Evolutionary conservation across 53 echinoderm and acorn worm species (phyloP), one percentile per base, ranked within the genome.

Genomic region (Zoroaster sp.): DNA sequence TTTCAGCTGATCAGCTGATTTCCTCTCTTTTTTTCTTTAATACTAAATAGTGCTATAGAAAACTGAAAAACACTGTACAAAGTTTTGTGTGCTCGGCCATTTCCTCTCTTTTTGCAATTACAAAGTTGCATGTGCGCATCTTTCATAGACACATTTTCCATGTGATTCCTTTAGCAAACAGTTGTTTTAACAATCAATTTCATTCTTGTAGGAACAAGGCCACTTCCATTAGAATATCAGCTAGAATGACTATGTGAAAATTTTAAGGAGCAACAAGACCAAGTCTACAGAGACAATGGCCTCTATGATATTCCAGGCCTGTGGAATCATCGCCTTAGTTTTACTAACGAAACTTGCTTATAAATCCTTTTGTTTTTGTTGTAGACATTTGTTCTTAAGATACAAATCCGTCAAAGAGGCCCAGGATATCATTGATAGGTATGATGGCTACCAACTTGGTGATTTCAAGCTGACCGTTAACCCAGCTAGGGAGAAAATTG

Each of bases 401-500:
- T 92, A 70, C 37, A 33, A 54, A 15, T 51, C 72, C 43, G 40
- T 40, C 20, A 13, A 79, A 11, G 78, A 92, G 38, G 92, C 92
- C 0, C 14, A 79, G 47, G 75, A 73, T 33, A 74, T 92, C 0
- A 78, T 92, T 12, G 18, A 51, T 18, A 88, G 63, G 41, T 88
- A 88, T 38, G 53, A 92, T 37, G 72, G 73, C 25, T 79, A 78
- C 30, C 17, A 31, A 21, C 47, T 79, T 14, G 54, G 72, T 34
- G 66, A 73, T 10, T 21, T 38, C 20, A 41, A n/a, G 3, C 67
- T 92, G 12, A 20, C 4, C 13, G 92, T 88, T 34, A 14, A 42
- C 20, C 87, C 92, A 39, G 92, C 92, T 21, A 70, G 55, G 4
- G 92, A 92, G 65, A 87, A 91, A 13, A 70, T 18, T 8, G 44